A percentile compares a stretch with the other conserved stretches of the same genome.
Conservation (phyloP, 30 jellyfish, hydroid and myxozoan genomes). For the Aurelia sp. region DNA sequence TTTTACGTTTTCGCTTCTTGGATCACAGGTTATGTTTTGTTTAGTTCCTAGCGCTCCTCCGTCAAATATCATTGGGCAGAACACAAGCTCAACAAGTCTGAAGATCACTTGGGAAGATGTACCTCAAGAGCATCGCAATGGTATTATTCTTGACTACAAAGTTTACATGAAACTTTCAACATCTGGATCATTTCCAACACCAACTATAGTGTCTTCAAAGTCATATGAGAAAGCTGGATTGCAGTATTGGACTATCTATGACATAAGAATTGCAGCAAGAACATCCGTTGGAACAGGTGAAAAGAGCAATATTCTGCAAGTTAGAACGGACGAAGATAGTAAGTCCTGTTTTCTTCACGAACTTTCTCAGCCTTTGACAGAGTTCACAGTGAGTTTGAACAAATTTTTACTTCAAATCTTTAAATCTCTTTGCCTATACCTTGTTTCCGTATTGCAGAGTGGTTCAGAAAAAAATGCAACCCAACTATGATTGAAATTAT, state of each 20-base stretch:
- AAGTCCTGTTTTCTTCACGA: not conserved
- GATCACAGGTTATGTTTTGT: not conserved
- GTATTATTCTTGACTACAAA: slow-evolving; percentile 18
- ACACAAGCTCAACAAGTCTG: slow-evolving; percentile 28
- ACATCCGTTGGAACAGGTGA: slow-evolving; percentile 30
- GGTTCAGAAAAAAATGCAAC: too few relatives aligned
- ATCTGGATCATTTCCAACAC: not conserved
- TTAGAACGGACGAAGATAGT: slow-evolving; percentile 46
- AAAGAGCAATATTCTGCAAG: not conserved
- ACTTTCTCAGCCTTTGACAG: too few relatives aligned
- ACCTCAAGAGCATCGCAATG: slow-evolving; percentile 3
- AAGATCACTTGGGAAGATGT: slow-evolving; percentile 12
- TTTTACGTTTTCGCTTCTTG: too few relatives aligned
- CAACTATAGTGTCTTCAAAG: not conserved
- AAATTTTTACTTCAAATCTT: too few relatives aligned
- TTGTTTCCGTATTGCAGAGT: too few relatives aligned
- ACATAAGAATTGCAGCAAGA: slow-evolving; percentile 2
- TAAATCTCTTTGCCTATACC: too few relatives aligned
- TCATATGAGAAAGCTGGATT: slow-evolving; percentile 13
- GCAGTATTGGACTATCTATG: slow-evolving; percentile 15
- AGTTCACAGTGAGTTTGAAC: too few relatives aligned
- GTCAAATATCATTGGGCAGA: not conserved
- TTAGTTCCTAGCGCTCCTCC: slow-evolving; percentile 24
- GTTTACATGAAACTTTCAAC: not conserved
- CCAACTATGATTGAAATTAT: too few relatives aligned